Evolutionary conservation across 2,797 vertebrate species (phyloP).

Genomic region (Balearica regulorum): DNA sequence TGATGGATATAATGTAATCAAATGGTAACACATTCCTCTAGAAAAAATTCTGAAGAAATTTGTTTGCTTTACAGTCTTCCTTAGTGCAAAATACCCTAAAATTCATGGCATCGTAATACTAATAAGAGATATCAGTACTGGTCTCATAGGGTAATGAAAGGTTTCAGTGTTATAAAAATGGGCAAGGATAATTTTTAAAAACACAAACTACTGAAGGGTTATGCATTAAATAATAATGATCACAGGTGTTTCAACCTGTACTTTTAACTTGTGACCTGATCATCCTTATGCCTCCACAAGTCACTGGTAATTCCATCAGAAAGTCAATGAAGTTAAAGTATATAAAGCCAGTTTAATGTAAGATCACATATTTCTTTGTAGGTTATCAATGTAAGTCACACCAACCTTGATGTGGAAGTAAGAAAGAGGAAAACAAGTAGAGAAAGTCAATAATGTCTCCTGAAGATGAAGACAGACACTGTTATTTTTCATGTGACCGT

Average conservation of each 20-base stretch:
- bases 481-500: not conserved
- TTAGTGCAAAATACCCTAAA: not conserved
- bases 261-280: not conserved
- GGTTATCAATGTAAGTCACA: not conserved
- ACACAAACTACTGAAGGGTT: not conserved
- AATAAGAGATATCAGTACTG: not conserved
- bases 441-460: not conserved
- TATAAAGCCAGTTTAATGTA: not conserved
- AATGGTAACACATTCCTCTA: not conserved
- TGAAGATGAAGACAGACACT: not conserved
- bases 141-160: not conserved
- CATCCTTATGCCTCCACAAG: not conserved
- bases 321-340: not conserved
- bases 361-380: not conserved
- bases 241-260: not conserved
- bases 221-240: not conserved
- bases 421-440: not conserved
- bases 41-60: not conserved
- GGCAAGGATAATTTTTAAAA: not conserved
- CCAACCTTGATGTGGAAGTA: not conserved
- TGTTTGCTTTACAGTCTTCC: not conserved
- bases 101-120: not conserved
- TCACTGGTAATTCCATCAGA: not conserved
- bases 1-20: not conserved
- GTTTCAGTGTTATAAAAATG: not conserved